Evolutionary conservation across 2,797 vertebrate species (phyloP).

Genomic region (Cyprinodon diabolis): DNA sequence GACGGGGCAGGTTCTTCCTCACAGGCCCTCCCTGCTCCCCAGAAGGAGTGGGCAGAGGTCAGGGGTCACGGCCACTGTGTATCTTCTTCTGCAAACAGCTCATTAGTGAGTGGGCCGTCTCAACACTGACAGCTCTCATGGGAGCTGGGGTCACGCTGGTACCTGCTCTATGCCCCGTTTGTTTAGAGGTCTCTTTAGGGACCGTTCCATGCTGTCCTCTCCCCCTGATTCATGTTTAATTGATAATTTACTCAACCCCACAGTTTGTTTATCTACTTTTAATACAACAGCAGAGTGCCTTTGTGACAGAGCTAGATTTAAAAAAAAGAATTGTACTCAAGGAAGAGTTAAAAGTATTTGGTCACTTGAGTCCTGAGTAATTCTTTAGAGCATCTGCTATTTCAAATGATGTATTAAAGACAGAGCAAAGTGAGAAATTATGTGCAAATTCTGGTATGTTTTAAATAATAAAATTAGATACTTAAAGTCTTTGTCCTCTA

Average conservation of each 20-base stretch:
- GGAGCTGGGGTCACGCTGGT: conserved; percentile 66
- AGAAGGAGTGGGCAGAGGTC: conserved; percentile 76
- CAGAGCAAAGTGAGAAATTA: background rate
- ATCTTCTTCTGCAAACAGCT: conserved; percentile 83
- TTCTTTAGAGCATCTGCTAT: too few relatives aligned
- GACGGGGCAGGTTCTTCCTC: conserved; percentile 56
- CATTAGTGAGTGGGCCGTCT: conserved; percentile 81
- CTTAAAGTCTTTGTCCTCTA: too few relatives aligned
- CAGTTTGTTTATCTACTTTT: conserved; percentile 76
- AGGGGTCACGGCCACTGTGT: conserved; percentile 80
- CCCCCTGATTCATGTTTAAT: conserved; percentile 79
- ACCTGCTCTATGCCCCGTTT: conserved; percentile 77
- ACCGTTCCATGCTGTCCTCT: conserved; percentile 52
- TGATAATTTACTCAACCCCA: conserved; percentile 83
- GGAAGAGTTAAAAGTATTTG: too few relatives aligned
- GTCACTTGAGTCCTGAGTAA: too few relatives aligned
- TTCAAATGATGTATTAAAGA: too few relatives aligned
- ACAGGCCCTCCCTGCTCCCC: conserved; percentile 64
- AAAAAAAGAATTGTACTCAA: too few relatives aligned
- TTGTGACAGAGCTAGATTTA: background rate
- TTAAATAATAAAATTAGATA: too few relatives aligned
- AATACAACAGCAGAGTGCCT: conserved; percentile 41
- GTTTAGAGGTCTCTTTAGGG: conserved; percentile 78
- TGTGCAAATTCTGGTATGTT: too few relatives aligned
- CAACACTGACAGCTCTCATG: conserved; percentile 71